Evolutionary conservation across 2,888 invertebrate species (phyloP).

Genomic region (Zhuqinia jingwanae): DNA sequence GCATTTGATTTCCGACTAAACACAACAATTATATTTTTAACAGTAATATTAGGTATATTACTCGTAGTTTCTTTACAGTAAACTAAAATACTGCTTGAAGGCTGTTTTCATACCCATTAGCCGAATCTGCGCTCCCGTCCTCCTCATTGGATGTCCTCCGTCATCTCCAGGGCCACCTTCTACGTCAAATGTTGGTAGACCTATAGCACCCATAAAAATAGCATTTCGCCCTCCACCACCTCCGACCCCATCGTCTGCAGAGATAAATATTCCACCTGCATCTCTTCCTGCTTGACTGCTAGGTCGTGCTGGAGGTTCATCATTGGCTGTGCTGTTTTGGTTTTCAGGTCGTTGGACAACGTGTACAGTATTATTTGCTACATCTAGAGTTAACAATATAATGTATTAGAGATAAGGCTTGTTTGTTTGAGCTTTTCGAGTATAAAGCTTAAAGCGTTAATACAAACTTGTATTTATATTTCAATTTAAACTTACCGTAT

Average conservation of each 20-base stretch:
- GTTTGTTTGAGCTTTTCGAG: too few species aligned
- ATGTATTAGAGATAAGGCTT: too few species aligned
- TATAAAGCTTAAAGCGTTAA: too few species aligned
- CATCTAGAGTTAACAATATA: constrained; percentile 80
- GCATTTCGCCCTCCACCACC: constrained; percentile 66
- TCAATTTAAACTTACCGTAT: constrained; percentile 85
- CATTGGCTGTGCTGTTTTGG: constrained; percentile 73
- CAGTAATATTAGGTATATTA: neutral
- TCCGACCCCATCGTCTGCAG: constrained; percentile 57
- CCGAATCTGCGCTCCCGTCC: constrained; percentile 74
- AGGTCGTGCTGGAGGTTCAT: constrained; percentile 68
- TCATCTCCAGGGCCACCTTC: constrained; percentile 22
- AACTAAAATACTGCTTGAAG: neutral
- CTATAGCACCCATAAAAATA: constrained; percentile 77
- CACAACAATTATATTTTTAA: neutral
- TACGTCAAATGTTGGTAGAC: constrained; percentile 70
- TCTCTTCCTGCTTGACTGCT: constrained; percentile 55
- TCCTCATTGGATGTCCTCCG: constrained; percentile 30
- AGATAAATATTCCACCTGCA: constrained; percentile 73
- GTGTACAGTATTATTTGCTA: constrained; percentile 83
- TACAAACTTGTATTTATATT: too few species aligned
- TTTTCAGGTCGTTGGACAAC: constrained; percentile 82
- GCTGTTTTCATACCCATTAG: constrained; percentile 63
- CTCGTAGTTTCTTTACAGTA: neutral
- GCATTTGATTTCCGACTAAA: constrained; percentile 74